Conservation (phyloP, 2,888 invertebrate genomes). For the Corbicula japonica region DNA sequence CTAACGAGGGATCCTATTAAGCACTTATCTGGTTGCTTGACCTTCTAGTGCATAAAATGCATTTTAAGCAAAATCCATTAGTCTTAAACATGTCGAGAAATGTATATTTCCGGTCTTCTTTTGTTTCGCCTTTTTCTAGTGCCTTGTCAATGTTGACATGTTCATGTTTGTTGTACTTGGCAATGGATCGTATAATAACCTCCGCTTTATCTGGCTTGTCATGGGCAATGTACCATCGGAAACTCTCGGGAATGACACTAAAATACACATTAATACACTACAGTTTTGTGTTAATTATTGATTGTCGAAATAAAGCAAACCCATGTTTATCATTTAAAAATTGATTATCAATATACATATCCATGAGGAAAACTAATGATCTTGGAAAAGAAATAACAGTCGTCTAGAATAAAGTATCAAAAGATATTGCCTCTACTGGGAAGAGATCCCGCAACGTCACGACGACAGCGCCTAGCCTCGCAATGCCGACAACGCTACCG, state of each 20-base stretch:
- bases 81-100: conserved; percentile 48
- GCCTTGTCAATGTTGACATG: neutral
- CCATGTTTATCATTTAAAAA: neutral
- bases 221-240: conserved; percentile 53
- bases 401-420: neutral
- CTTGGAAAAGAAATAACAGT: neutral
- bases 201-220: conserved; percentile 37
- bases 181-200: conserved; percentile 31
- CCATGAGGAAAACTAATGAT: neutral
- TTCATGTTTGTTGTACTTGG: conserved; percentile 32
- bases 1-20: too few species aligned
- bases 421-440: neutral
- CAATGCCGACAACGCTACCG: too few species aligned
- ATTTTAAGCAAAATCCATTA: neutral
- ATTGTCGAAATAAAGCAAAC: neutral
- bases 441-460: neutral
- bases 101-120: conserved; percentile 39
- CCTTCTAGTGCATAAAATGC: too few species aligned
- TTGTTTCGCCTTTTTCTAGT: neutral
- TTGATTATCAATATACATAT: neutral
- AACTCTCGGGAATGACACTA: conserved; percentile 51
- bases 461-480: too few species aligned
- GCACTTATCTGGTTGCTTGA: too few species aligned
- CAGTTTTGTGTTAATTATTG: neutral
- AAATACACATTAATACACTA: neutral